phyloP scores from a whole-genome alignment of 2,797 vertebrate genomes.

The Triplophysa bombifrons region DNA sequence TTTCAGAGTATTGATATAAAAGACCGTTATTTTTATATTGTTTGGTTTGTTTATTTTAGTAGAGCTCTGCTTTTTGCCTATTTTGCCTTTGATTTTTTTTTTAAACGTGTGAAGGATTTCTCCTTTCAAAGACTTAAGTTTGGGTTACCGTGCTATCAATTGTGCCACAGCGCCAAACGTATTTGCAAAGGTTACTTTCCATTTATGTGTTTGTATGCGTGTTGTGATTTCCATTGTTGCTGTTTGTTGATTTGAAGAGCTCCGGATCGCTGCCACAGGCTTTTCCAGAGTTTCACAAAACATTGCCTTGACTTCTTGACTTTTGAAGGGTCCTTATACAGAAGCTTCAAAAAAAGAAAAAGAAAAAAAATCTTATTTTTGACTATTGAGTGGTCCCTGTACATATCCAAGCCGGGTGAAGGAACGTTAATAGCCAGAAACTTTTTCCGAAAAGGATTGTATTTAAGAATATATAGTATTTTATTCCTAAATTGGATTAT shows the following conservation, averaged over 20 bases:
- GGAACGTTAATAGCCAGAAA: conserved; percentile 89
- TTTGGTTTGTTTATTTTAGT: conserved; percentile 28
- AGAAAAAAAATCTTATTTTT: conserved; percentile 94
- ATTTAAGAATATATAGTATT: conserved; percentile 98
- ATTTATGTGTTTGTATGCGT: conserved; percentile 66
- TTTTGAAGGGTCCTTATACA: conserved; percentile 89
- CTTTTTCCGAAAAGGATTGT: conserved; percentile 99
- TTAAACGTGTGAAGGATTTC: conserved; percentile 36
- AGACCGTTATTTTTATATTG: conserved; percentile 42
- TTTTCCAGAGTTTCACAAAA: conserved; percentile 87
- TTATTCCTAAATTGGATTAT: conserved; percentile 91
- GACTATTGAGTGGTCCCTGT: conserved; percentile 96
- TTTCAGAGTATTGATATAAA: conserved; percentile 37
- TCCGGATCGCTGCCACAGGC: conserved; percentile 82
- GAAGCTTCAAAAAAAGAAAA: conserved; percentile 79
- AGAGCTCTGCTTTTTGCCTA: conserved; percentile 23
- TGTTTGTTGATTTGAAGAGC: conserved; percentile 85
- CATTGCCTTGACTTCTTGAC: conserved; percentile 97
- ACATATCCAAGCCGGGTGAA: conserved; percentile 94
- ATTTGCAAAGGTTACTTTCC: conserved; percentile 52
- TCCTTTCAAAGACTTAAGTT: conserved; percentile 7
- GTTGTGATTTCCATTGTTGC: conserved; percentile 77
- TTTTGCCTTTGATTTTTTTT: conserved; percentile 71
- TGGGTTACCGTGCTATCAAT: conserved; percentile 60
- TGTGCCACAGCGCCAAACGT: conserved; percentile 59